Base-by-base conservation (phyloP, 2,888 invertebrate genomes). In the Omphaloscelis lunosa region DNA sequence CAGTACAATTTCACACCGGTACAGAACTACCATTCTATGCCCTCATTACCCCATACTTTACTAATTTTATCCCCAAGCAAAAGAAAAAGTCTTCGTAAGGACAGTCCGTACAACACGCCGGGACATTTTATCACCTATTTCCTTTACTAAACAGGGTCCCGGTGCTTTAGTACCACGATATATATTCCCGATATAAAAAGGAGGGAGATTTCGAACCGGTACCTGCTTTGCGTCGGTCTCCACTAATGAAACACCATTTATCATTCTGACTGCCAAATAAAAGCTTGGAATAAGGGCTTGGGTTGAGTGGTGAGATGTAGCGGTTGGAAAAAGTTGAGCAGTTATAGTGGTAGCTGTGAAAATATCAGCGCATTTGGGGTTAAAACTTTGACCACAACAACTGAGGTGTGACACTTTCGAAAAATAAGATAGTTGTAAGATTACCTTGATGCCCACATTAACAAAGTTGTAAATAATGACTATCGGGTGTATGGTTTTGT, bases 191-290 rank as follows among this genome's bases (percentile, higher is more conserved):
- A 91, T 92, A 92, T 92, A 93, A 94, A 93, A 93, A 93, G 91
- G 89, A 87, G 87, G 90, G 90, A 93, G 92, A 92, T 91, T 91
- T 90, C 90, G 90, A 89, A 89, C 84, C 80, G 89, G 91, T 94
- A 93, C 91, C 92, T 92, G 91, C 86, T 84, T 87, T 89, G 88
- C 88, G 86, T 90, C 89, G 90, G 89, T 89, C 88, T 88, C 90
- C 93, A 91, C 93, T 95, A 95, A 96, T 96, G 95, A 96, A 95
- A 95, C 90, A 91, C 91, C 94, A 94, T 96, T 95, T 95, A 95
- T 95, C 95, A 96, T 95, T 93, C 92, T 90, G 91, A 91, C 93
- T 93, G 95, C 94, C 94, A 95, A 95, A 95, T 95, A 94, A 95
- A 94, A 93, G 93, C 92, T 91, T 91, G 88, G 90, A 89, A 89